Evolutionary conservation across 2,113 vertebrate genomes (phyloP).

Genomic region (Lasiurus cinereus): DNA sequence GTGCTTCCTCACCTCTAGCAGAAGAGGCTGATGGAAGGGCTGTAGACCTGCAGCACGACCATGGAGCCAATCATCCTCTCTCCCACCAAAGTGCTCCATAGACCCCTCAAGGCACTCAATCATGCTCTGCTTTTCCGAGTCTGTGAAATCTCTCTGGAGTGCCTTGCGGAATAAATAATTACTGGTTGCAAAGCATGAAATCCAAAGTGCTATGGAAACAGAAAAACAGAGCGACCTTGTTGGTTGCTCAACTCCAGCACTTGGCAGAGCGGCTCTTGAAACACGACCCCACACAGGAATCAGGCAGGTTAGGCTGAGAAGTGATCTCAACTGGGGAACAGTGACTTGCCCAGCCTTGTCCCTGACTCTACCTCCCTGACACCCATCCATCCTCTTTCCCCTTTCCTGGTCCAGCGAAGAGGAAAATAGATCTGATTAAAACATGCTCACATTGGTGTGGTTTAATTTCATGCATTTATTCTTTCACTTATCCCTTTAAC

Average conservation of each 20-base stretch:
- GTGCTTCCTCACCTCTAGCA: background rate
- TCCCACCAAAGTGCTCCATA: background rate
- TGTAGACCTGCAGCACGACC: background rate
- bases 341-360: background rate
- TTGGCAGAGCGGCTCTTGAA: background rate
- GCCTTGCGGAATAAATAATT: slow-evolving; percentile 58
- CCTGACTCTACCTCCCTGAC: background rate
- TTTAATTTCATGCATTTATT: background rate
- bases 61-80: background rate
- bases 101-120: background rate
- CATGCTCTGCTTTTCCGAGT: background rate
- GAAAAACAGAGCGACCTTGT: slow-evolving; percentile 15
- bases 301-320: background rate
- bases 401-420: background rate
- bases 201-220: slow-evolving; percentile 46
- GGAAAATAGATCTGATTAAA: background rate
- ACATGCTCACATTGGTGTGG: background rate
- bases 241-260: background rate
- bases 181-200: slow-evolving; percentile 59
- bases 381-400: background rate
- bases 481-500: background rate
- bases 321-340: background rate
- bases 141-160: slow-evolving; percentile 14
- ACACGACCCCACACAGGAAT: background rate
- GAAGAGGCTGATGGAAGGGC: background rate